Evolutionary conservation across 1,140 invertebrate species (phyloP), one percentile per base, ranked within the genome.

Genomic region (Eriosoma lanigerum): DNA sequence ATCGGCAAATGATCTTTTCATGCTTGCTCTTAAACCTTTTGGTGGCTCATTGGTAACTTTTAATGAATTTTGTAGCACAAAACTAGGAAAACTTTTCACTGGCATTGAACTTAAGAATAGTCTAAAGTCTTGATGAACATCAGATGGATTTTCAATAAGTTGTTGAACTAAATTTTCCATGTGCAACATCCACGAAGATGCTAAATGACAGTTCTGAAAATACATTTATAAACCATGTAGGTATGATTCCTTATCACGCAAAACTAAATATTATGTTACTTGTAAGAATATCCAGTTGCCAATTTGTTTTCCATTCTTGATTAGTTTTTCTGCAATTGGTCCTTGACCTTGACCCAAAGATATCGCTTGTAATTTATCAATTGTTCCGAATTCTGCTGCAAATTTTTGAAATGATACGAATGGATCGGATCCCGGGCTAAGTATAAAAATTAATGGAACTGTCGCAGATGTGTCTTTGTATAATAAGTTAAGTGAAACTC

Each of bases 11-110:
- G 94, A 93, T 76, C 93, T 88, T 82, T 93, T 90, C 0, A 97
- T 88, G 85, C 96, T 93, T 0, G 92, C 56, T 24, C 52, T 29
- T 13, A 78, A 86, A 0, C 96, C 95, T 87, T 94, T 95, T 0
- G 96, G 95, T 0, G 95, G 93, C 85, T 97, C 95, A 84, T 96
- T 96, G 0, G 95, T 97, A 58, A 97, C 94, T 87, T 97, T 97
- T 0, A 97, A 92, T 50, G 94, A 93, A 85, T 96, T 96, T 85
- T 97, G 94, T 9, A 97, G 88, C 1, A 97, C 91, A 0, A 93
- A 93, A 0, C 96, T 93, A 0, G 96, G 96, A 85, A 98, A 98
- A 19, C 88, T 87, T n/a, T 86, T 89, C 26, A 87, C 93, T 81
- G 89, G 95, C 94, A 92, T 96, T 8, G 94, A 96, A 81, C 94